These are phyloP conservation scores for Sinocyclocheilus grahami DNA, from an alignment of 2,113 vertebrate species.

Conservation along the genomic window DNA sequence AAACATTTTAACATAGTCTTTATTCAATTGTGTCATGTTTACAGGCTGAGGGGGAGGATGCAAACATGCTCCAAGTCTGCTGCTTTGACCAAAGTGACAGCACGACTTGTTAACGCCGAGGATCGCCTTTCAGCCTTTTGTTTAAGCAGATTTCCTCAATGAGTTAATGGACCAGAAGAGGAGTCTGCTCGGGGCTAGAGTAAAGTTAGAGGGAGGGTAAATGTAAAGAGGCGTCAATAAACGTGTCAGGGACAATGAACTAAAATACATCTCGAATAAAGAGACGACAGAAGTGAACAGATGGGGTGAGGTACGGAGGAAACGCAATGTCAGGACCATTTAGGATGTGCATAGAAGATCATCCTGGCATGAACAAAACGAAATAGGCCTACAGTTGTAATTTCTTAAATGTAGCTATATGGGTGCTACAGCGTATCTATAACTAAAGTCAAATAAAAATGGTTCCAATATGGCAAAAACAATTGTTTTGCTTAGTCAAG, in stretches of 20 bases:
- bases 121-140: slow-evolving; percentile 74
- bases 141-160: slow-evolving; percentile 75
- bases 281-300: slow-evolving; percentile 70
- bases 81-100: not conserved
- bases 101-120: slow-evolving; percentile 65
- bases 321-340: slow-evolving; percentile 39
- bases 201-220: slow-evolving; percentile 71
- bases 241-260: slow-evolving; percentile 76
- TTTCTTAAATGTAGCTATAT: not conserved
- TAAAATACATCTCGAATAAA: slow-evolving; percentile 70
- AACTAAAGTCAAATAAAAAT: not conserved
- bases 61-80: not conserved
- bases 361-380: not conserved
- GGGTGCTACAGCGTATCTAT: not conserved
- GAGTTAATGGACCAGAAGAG: slow-evolving; percentile 87
- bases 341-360: slow-evolving; percentile 7
- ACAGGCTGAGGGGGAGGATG: not conserved
- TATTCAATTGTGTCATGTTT: not conserved
- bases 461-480: not conserved
- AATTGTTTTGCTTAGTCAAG: not conserved
- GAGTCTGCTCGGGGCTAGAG: slow-evolving; percentile 54
- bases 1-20: not conserved
- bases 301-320: slow-evolving; percentile 68
- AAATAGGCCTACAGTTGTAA: not conserved
- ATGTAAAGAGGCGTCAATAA: slow-evolving; percentile 71